Evolutionary conservation across 1,140 invertebrate genomes (phyloP).

Genomic region (Halictus rubicundus): DNA sequence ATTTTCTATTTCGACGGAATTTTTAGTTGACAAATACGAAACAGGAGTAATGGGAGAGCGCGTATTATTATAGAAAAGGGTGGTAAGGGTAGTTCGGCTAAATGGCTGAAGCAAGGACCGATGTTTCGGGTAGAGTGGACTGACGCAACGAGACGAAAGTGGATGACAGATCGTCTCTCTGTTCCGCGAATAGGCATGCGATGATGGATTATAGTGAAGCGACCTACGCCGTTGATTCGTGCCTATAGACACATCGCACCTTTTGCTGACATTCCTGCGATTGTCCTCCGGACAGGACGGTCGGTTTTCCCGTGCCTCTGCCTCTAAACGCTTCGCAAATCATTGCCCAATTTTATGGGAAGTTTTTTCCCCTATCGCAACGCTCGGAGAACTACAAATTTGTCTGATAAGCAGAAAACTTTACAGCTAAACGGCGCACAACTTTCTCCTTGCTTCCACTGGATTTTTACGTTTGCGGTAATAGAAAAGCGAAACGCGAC

Average conservation of each 20-base stretch:
- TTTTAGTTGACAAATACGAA: too few relatives aligned
- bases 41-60: background rate
- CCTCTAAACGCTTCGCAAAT: conserved; percentile 62
- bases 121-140: conserved; percentile 59
- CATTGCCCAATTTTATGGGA: conserved; percentile 70
- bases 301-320: conserved; percentile 27
- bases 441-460: too few relatives aligned
- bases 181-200: conserved; percentile 73
- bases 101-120: conserved; percentile 29
- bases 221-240: conserved; percentile 59
- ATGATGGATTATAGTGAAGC: conserved; percentile 75
- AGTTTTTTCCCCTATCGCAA: conserved; percentile 25
- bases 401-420: too few relatives aligned
- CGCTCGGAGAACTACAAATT: background rate
- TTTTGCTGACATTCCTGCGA: conserved; percentile 64
- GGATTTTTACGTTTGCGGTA: too few relatives aligned
- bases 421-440: too few relatives aligned
- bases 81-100: conserved; percentile 21
- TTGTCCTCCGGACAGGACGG: conserved; percentile 46
- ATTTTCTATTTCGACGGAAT: too few relatives aligned
- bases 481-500: too few relatives aligned
- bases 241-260: conserved; percentile 57
- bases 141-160: conserved; percentile 73
- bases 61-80: background rate
- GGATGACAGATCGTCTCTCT: conserved; percentile 78